Evolutionary conservation across 2,888 invertebrate genomes (phyloP), one percentile per base, ranked within the genome.

Genomic region (Drosophila nr. fundita): DNA sequence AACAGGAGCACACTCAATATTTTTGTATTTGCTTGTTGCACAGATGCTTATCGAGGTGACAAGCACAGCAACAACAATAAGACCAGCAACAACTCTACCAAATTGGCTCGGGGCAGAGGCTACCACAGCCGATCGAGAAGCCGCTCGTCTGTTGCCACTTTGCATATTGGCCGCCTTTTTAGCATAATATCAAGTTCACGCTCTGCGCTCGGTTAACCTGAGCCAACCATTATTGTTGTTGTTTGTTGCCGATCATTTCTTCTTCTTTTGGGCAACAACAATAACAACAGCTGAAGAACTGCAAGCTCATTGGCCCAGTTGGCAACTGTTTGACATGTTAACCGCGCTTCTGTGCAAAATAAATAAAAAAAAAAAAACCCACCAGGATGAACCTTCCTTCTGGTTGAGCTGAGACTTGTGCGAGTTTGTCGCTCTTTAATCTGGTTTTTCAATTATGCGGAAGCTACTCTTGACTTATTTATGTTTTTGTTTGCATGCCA

Each of bases 151-250:
- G 62, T 55, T 65, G 66, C 70, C 73, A 78, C 82, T 85, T 89
- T 89, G 89, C 89, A 84, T 84, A 74, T 82, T 75, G 67, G 62
- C 52, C 60, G 48, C 50, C 52, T 77, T 77, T 65, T 81, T 69
- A 58, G 84, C 79, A 84, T 73, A 84, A 82, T 84, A 83, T 82
- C 79, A 85, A 79, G 88, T 82, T 89, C 89, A 89, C 63, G 90
- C 83, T 89, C 64, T 50, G 70, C 42, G 55, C 65, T 42, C 60
- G 32, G 65, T 80, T 80, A 82, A 82, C 76, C 83, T 59, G 86
- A 77, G 75, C 81, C 27, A 58, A 48, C 36, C 74, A 65, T 70
- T 68, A 68, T 71, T 68, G 68, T 45, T 54, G 45, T 38, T 61
- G 55, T 30, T 50, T 50, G 55, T 55, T 64, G 34, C 62, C 38